Percentiles rank a stretch among this genome's conserved stretches.
Conservation (phyloP, 2,888 invertebrate species). For the Cybosia mesomella region DNA sequence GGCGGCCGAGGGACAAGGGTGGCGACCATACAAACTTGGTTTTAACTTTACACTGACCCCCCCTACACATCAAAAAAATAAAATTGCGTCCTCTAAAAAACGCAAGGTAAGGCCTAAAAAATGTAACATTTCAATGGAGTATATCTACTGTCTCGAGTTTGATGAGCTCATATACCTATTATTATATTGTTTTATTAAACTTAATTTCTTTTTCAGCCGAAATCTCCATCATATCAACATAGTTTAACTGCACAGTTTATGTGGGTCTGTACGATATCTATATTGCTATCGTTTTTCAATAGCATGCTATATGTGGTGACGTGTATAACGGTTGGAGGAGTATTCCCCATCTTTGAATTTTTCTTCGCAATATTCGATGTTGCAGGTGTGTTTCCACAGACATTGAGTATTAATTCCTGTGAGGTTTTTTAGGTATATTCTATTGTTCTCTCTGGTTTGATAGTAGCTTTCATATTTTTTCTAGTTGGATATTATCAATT, state of each 20-base stretch:
- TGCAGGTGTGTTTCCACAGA: slow-evolving; percentile 58
- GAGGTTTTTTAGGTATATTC: neutral
- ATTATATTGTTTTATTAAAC: neutral
- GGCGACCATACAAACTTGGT: no score
- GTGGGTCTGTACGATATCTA: slow-evolving; percentile 50
- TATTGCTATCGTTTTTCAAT: slow-evolving; percentile 63
- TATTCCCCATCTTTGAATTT: slow-evolving; percentile 70
- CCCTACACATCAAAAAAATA: no score
- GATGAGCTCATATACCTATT: no score
- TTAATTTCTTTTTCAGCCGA: slow-evolving; percentile 57
- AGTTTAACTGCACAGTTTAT: slow-evolving; percentile 54
- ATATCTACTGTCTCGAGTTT: no score
- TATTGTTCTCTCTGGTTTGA: no score
- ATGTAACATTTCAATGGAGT: no score
- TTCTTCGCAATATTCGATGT: slow-evolving; percentile 65
- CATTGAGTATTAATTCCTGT: neutral
- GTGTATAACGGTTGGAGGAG: slow-evolving; percentile 60
- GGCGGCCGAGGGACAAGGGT: no score
- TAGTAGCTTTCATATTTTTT: no score
- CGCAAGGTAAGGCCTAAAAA: no score
- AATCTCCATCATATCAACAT: slow-evolving; percentile 23
- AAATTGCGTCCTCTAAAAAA: no score
- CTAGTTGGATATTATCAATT: no score
- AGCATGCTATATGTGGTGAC: slow-evolving; percentile 62
- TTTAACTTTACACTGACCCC: no score